Evolutionary conservation across 1,140 invertebrate genomes (phyloP).

Genomic region (Amyelois transitella): DNA sequence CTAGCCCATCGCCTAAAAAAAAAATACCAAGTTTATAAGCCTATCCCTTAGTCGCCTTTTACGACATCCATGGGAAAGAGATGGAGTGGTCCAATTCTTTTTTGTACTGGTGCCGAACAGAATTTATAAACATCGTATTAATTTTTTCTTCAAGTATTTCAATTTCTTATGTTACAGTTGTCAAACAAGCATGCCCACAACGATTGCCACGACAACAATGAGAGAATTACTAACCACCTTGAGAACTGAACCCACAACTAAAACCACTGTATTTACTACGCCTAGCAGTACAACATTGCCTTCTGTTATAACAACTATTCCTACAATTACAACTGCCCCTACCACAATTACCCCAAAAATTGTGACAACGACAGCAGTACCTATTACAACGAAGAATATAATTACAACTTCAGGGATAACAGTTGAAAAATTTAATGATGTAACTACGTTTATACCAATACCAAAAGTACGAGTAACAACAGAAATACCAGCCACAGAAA

Average conservation of each 20-base stretch:
- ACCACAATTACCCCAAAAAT: constrained; percentile 21
- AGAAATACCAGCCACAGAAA: not conserved
- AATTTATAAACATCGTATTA: not conserved
- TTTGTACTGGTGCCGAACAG: not conserved
- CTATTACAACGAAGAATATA: not conserved
- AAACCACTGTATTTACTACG: constrained; percentile 24
- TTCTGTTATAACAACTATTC: not conserved
- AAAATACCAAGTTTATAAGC: too few relatives aligned
- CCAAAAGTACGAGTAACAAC: not conserved
- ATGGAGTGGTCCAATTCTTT: too few relatives aligned
- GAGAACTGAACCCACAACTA: constrained; percentile 27
- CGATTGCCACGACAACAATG: constrained; percentile 35
- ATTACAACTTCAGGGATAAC: constrained; percentile 13
- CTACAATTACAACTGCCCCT: constrained; percentile 6
- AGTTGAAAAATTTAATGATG: not conserved
- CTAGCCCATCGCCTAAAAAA: too few relatives aligned
- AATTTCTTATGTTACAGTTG: constrained; percentile 46
- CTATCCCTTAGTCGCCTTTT: too few relatives aligned
- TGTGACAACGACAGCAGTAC: constrained; percentile 8
- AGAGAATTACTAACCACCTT: constrained; percentile 56
- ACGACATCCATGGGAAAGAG: too few relatives aligned
- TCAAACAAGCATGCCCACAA: constrained; percentile 45
- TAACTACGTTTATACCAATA: not conserved
- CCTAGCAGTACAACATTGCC: constrained; percentile 20
- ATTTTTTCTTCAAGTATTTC: not conserved